phyloP scores from a whole-genome alignment of 1,140 invertebrate species.

The Diabrotica virgifera region DNA sequence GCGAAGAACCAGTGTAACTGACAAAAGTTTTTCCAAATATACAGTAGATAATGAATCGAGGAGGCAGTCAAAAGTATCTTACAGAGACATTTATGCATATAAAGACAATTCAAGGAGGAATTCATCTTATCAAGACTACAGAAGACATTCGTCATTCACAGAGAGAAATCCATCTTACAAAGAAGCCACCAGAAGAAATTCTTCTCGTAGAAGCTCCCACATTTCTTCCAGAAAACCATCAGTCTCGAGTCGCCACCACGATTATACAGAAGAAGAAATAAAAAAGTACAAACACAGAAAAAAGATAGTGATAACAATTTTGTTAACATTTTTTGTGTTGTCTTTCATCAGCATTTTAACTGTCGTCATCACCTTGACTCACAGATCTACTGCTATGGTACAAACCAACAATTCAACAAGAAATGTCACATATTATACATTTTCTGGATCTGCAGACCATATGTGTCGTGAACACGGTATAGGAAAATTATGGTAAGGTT shows the following conservation, averaged over 20 bases:
- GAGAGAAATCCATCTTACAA: not conserved
- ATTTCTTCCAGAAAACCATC: not conserved
- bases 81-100: not conserved
- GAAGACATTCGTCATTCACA: not conserved
- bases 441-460: conserved; percentile 54
- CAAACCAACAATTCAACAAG: conserved; percentile 51
- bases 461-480: not conserved
- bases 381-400: conserved; percentile 52
- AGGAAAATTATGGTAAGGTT: conserved; percentile 8
- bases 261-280: conserved; percentile 8
- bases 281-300: conserved; percentile 19
- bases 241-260: not conserved
- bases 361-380: conserved; percentile 69
- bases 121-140: not conserved
- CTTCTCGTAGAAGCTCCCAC: not conserved
- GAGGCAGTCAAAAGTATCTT: not conserved
- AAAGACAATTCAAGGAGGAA: not conserved
- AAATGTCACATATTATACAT: conserved; percentile 62
- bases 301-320: conserved; percentile 22
- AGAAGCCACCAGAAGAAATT: not conserved
- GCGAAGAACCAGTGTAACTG: not conserved
- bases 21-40: not conserved
- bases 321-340: conserved; percentile 23
- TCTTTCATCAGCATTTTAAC: conserved; percentile 52
- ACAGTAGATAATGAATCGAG: not conserved